phyloP scores from a whole-genome alignment of 2,797 vertebrate species.

The Champsocephalus esox region DNA sequence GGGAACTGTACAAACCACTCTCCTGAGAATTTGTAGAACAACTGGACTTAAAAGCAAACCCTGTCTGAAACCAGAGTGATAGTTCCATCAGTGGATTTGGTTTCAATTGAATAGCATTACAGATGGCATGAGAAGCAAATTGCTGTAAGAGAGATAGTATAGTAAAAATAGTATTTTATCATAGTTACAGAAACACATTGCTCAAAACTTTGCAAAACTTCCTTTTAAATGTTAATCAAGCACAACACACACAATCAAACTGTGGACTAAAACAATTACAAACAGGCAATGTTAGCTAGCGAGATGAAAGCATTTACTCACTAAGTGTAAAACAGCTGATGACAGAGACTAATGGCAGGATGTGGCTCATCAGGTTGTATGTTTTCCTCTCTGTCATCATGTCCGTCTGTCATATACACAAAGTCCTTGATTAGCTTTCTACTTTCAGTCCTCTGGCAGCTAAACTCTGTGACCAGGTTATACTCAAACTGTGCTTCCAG shows the following conservation, averaged over 20 bases:
- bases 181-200: constrained; percentile 5
- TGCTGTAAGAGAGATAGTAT: not conserved
- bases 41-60: constrained; percentile 47
- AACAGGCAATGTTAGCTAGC: constrained; percentile 22
- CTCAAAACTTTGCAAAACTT: not conserved
- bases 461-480: constrained; percentile 22
- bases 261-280: not conserved
- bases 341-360: constrained; percentile 47
- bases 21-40: constrained; percentile 41
- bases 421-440: constrained; percentile 37
- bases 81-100: constrained; percentile 37
- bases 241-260: not conserved
- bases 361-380: constrained; percentile 49
- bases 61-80: constrained; percentile 62
- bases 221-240: not conserved
- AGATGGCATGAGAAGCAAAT: constrained; percentile 11
- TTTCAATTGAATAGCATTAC: constrained; percentile 21
- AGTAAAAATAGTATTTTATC: constrained; percentile 7
- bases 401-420: constrained; percentile 41
- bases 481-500: constrained; percentile 37
- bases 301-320: constrained; percentile 67
- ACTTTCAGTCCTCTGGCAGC: constrained; percentile 27
- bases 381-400: constrained; percentile 59
- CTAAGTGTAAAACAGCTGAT: constrained; percentile 60
- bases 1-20: constrained; percentile 30